Conservation (phyloP, 2,888 invertebrate genomes). For the Chironomus riparius region DNA sequence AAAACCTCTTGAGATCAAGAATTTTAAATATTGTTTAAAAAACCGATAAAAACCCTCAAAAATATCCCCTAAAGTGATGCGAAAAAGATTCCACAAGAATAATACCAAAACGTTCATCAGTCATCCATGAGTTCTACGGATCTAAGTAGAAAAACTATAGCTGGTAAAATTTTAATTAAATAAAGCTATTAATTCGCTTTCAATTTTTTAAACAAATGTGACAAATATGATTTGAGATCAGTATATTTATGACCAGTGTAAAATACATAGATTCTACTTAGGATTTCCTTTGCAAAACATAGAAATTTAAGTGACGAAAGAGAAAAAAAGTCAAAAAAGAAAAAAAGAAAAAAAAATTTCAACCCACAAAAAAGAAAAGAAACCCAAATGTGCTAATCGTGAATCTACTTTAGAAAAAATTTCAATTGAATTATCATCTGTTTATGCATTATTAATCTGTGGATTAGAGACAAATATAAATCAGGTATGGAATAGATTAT, state of each 20-base stretch:
- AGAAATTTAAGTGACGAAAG: not conserved
- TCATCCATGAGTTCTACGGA: not conserved
- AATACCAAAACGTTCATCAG: not conserved
- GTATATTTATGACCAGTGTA: not conserved
- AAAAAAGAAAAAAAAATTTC: not conserved
- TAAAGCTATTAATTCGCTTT: not conserved
- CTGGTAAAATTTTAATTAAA: not conserved
- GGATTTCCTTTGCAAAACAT: not conserved
- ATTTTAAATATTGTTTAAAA: not conserved
- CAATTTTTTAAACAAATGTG: constrained; percentile 1
- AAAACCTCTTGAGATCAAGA: not conserved
- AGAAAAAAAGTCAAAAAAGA: not conserved
- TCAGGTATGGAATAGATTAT: too few relatives aligned
- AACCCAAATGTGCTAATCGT: constrained; percentile 12
- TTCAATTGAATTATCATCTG: not conserved
- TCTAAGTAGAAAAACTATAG: not conserved
- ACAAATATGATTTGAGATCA: not conserved
- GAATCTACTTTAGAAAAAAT: not conserved
- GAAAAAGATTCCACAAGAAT: not conserved
- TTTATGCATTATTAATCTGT: not conserved
- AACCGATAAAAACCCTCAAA: not conserved
- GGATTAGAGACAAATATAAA: not conserved
- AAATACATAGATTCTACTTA: not conserved
- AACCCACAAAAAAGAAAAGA: constrained; percentile 10
- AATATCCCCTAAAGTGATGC: not conserved